phyloP scores from a whole-genome alignment of 2,888 invertebrate genomes.

The Thecophora atra region DNA sequence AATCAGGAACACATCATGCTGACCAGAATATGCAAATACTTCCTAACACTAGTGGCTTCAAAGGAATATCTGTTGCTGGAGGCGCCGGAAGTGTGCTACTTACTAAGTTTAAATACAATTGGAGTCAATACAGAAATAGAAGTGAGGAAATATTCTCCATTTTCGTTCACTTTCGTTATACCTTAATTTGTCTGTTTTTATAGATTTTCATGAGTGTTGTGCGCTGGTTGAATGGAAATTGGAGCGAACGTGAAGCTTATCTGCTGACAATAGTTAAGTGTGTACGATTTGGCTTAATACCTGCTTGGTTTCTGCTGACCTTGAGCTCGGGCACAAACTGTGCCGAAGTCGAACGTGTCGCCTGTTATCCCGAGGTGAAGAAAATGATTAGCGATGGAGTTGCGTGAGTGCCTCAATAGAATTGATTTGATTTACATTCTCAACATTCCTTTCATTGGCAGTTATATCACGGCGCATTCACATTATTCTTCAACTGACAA shows the following conservation, averaged over 20 bases:
- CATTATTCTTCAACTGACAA: constrained; percentile 77
- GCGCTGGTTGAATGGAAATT: constrained; percentile 80
- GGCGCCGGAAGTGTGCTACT: constrained; percentile 73
- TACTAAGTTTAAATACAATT: constrained; percentile 78
- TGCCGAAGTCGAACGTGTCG: constrained; percentile 76
- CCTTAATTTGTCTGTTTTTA: constrained; percentile 9
- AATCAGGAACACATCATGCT: constrained; percentile 60
- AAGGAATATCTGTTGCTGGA: constrained; percentile 77
- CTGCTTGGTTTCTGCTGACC: constrained; percentile 82
- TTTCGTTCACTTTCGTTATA: no score
- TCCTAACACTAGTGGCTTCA: constrained; percentile 79
- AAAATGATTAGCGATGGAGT: constrained; percentile 83
- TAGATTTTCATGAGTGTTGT: constrained; percentile 82
- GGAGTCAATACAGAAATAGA: constrained; percentile 75
- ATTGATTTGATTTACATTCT: background rate
- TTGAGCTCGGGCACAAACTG: constrained; percentile 79
- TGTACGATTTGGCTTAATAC: constrained; percentile 81
- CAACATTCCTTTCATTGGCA: constrained; percentile 54
- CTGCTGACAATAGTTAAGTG: constrained; percentile 74
- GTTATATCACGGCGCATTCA: constrained; percentile 82
- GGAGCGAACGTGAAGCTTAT: constrained; percentile 70
- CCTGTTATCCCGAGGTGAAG: constrained; percentile 74
- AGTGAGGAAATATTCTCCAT: no score
- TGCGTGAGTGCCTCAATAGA: constrained; percentile 70
- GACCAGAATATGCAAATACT: constrained; percentile 78